These are phyloP conservation scores for Talpa occidentalis DNA, from an alignment of 2,113 vertebrate genomes.

Conservation along the genomic window DNA sequence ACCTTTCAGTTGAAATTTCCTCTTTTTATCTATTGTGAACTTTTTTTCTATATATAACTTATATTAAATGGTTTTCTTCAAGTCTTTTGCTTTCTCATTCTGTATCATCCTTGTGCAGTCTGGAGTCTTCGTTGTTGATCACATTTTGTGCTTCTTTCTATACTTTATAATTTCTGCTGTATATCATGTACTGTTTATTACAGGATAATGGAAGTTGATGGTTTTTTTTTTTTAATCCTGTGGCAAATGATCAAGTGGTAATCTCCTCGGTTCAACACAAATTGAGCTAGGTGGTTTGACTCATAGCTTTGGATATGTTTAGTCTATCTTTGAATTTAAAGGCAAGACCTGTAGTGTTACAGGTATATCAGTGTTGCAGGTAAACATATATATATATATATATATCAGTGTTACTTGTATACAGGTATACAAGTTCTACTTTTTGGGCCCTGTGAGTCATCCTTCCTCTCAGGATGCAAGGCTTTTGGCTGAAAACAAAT, in stretches of 20 bases:
- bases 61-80: not conserved
- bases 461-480: not conserved
- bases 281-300: not conserved
- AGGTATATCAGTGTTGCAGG: no score
- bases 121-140: not conserved
- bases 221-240: not conserved
- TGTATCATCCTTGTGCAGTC: not conserved
- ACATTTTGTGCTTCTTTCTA: not conserved
- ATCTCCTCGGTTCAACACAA: not conserved
- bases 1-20: not conserved
- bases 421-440: not conserved
- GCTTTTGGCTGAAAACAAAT: not conserved
- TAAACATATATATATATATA: no score
- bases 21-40: not conserved
- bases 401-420: no score
- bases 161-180: not conserved
- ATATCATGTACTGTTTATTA: not conserved
- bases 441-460: not conserved
- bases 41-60: constrained; percentile 18
- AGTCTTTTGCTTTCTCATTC: not conserved
- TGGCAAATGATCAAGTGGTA: not conserved
- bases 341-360: not conserved
- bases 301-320: not conserved
- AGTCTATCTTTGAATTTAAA: not conserved
- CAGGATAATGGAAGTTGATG: not conserved